Base-by-base conservation (phyloP, 2,113 vertebrate genomes). In the Triplophysa tibetana region DNA sequence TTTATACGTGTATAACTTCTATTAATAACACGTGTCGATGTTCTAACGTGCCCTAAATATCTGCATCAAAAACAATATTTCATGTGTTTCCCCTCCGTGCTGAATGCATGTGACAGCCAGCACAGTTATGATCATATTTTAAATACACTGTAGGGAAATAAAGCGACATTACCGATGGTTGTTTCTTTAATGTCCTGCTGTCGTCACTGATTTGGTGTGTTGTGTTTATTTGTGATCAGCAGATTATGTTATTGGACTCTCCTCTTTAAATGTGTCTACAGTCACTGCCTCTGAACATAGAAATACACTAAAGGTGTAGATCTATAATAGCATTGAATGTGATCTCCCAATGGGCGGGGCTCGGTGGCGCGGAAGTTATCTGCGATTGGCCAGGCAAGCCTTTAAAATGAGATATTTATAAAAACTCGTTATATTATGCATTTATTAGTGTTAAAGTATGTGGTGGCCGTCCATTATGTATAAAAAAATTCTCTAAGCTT, bases 211-310 rank as follows among this genome's bases (percentile, higher is more conserved):
- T 68, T 79, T 38, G 63, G 23, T 33, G 19, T 29, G 5, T 54
- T 21, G 66, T 29, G 13, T 43, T 65, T 26, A 66, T 58, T 58
- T 24, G 41, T 43, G 56, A n/a, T 38, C 63, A 69, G 61, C 50
- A 63, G 24, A 64, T 66, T 60, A 38, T 29, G 50, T 33, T 73
- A 48, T 45, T 65, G 17, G 10, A 63, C 48, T 73, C 50, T 45
- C 8, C 41, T 58, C 68, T 82, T 72, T 82, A 14, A 82, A 82
- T 74, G 58, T 52, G 29, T 26, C 50, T 73, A 77, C 60, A 72
- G 69, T 76, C 23, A 23, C 54, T 61, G 26, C 12, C 41, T 67
- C n/a, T 74, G 29, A 75, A 21, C 58, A 2, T 48, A 75, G 58
- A 75, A 63, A 62, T 48, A 61, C 1, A 74, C 16, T 0, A 24